Percentiles rank a stretch among this genome's conserved stretches.
Evolutionary conservation across 2,797 vertebrate genomes (phyloP).

Genomic region (Hippocampus kuda): DNA sequence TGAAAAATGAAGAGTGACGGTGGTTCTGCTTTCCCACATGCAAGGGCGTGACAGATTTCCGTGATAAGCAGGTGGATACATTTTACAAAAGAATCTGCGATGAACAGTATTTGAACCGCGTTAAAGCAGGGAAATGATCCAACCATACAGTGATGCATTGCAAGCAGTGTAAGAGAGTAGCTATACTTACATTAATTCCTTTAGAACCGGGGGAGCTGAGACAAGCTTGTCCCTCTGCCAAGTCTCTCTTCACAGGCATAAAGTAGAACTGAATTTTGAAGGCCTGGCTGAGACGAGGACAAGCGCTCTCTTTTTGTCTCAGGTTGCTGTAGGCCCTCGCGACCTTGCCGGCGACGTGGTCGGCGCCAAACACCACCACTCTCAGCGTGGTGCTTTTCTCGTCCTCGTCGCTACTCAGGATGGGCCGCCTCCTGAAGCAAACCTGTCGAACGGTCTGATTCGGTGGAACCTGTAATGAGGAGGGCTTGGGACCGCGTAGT

Average conservation of each 20-base stretch:
- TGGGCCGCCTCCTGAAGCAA: conserved; percentile 76
- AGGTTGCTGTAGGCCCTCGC: conserved; percentile 85
- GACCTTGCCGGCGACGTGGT: conserved; percentile 87
- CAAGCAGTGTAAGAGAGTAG: neutral
- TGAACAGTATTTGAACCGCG: too few species aligned
- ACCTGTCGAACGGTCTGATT: conserved; percentile 49
- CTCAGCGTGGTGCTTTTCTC: conserved; percentile 67
- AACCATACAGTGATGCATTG: neutral
- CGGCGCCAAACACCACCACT: conserved; percentile 90
- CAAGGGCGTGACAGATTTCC: too few species aligned
- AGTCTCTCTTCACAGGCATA: conserved; percentile 77
- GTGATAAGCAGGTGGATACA: too few species aligned
- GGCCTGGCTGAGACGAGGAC: conserved; percentile 76
- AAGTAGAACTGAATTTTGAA: conserved; percentile 92
- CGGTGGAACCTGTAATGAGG: conserved; percentile 3
- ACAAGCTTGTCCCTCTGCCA: conserved; percentile 18
- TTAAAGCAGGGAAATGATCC: too few species aligned
- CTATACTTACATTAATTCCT: conserved; percentile 40
- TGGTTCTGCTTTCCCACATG: too few species aligned
- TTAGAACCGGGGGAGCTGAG: conserved; percentile 32
- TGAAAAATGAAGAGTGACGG: too few species aligned
- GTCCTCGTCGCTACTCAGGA: conserved; percentile 83
- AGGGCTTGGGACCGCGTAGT: conserved; percentile 48
- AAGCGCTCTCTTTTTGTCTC: conserved; percentile 74
- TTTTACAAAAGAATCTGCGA: too few species aligned